Evolutionary conservation across 2,888 invertebrate species (phyloP).

Genomic region (Epirrita christyi): DNA sequence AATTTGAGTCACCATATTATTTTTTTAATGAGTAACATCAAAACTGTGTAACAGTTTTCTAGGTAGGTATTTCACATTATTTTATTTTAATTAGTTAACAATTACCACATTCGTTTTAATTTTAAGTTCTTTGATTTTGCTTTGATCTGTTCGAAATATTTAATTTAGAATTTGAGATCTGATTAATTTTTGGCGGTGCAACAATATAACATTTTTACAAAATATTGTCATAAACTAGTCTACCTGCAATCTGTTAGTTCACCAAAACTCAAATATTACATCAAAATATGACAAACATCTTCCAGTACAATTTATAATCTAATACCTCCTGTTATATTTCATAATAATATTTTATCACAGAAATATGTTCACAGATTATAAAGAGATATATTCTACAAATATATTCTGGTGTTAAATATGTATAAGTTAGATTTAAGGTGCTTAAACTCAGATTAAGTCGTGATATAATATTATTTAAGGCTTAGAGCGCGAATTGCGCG

Average conservation of each 20-base stretch:
- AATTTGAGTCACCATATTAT: slow-evolving; percentile 58
- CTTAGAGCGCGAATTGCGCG: slow-evolving; percentile 43
- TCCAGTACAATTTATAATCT: slow-evolving; percentile 68
- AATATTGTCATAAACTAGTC: slow-evolving; percentile 36
- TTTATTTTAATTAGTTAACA: slow-evolving; percentile 75
- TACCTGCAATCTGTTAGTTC: slow-evolving; percentile 7
- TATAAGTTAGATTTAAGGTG: slow-evolving; percentile 71
- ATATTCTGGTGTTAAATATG: slow-evolving; percentile 61
- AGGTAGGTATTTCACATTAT: slow-evolving; percentile 76
- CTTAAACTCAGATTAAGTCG: slow-evolving; percentile 78
- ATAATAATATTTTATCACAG: slow-evolving; percentile 71
- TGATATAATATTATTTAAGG: slow-evolving; percentile 68
- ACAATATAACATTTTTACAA: slow-evolving; percentile 43
- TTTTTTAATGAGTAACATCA: slow-evolving; percentile 58
- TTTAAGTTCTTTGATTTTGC: slow-evolving; percentile 81
- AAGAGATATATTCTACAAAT: slow-evolving; percentile 61
- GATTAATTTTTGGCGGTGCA: slow-evolving; percentile 64
- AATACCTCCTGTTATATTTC: slow-evolving; percentile 80
- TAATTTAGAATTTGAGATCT: slow-evolving; percentile 65
- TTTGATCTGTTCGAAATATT: slow-evolving; percentile 79
- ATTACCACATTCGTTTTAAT: slow-evolving; percentile 72
- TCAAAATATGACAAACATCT: slow-evolving; percentile 63
- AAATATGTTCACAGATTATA: slow-evolving; percentile 68
- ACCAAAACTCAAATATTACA: slow-evolving; percentile 44
- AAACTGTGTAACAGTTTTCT: slow-evolving; percentile 76